phyloP scores from a whole-genome alignment of 2,888 invertebrate genomes.

The Lasius fuliginosus region DNA sequence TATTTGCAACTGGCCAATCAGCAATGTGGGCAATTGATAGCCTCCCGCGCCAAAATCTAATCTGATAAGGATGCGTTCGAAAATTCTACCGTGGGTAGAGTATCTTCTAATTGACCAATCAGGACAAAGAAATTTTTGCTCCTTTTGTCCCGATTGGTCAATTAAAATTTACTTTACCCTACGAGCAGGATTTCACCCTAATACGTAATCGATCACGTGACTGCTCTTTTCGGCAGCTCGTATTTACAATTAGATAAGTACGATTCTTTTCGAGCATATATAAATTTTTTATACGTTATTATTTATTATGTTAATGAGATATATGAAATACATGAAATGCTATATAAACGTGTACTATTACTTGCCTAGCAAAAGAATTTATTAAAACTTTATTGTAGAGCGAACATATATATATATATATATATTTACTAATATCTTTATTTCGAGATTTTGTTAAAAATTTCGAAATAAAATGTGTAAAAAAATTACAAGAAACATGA shows the following conservation, averaged over 20 bases:
- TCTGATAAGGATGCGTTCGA: neutral
- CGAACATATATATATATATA: neutral
- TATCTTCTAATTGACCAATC: no score
- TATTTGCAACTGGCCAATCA: no score
- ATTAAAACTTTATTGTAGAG: neutral
- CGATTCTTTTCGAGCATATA: neutral
- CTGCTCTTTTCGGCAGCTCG: neutral
- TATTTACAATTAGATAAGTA: neutral
- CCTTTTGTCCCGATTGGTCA: no score
- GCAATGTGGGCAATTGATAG: no score
- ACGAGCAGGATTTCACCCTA: no score
- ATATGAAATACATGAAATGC: neutral
- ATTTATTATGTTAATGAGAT: neutral
- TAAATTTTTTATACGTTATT: neutral
- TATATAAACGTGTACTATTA: neutral
- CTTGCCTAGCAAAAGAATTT: neutral
- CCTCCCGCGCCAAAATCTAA: neutral
- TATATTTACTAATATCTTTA: no score
- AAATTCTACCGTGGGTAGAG: no score
- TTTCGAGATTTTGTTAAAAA: neutral
- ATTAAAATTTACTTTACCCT: no score
- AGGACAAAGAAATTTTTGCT: no score
- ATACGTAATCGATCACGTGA: neutral
- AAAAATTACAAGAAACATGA: neutral
- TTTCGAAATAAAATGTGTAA: neutral